Conservation (phyloP, 2,888 invertebrate genomes). For the Mycogona germanica region DNA sequence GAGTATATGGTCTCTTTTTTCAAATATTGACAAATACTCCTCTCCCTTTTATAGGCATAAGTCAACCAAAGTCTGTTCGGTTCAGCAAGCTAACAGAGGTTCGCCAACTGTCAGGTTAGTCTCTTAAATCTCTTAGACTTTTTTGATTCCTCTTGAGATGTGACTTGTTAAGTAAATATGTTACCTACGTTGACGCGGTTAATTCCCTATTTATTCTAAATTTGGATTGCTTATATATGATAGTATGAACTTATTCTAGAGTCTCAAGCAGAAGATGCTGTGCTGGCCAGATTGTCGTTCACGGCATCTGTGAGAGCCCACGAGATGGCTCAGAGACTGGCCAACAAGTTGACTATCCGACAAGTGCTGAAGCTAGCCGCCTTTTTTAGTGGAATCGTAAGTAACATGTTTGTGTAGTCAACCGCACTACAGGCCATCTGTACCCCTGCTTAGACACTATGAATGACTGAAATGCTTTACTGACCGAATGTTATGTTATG, state of each 20-base stretch:
- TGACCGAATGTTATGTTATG: too few relatives aligned
- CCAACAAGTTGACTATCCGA: conserved; percentile 58
- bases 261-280: conserved; percentile 75
- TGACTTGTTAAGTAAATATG: too few relatives aligned
- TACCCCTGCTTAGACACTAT: not conserved
- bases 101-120: conserved; percentile 32
- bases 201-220: too few relatives aligned
- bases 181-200: too few relatives aligned
- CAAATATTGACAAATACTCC: too few relatives aligned
- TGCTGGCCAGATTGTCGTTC: conserved; percentile 87
- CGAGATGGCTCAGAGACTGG: conserved; percentile 59
- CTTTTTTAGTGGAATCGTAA: conserved; percentile 71
- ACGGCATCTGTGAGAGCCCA: conserved; percentile 76
- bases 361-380: conserved; percentile 72
- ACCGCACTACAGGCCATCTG: too few relatives aligned
- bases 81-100: conserved; percentile 68
- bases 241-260: conserved; percentile 24
- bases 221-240: not conserved
- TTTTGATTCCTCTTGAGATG: too few relatives aligned
- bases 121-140: not conserved
- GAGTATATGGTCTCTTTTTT: too few relatives aligned
- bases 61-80: conserved; percentile 73
- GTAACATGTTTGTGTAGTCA: too few relatives aligned
- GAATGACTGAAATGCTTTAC: too few relatives aligned
- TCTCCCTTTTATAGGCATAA: too few relatives aligned